Percentiles rank a stretch among this genome's conserved stretches.
phyloP scores from a whole-genome alignment of 2,888 invertebrate species.

The Brachynemurus nebulosus region DNA sequence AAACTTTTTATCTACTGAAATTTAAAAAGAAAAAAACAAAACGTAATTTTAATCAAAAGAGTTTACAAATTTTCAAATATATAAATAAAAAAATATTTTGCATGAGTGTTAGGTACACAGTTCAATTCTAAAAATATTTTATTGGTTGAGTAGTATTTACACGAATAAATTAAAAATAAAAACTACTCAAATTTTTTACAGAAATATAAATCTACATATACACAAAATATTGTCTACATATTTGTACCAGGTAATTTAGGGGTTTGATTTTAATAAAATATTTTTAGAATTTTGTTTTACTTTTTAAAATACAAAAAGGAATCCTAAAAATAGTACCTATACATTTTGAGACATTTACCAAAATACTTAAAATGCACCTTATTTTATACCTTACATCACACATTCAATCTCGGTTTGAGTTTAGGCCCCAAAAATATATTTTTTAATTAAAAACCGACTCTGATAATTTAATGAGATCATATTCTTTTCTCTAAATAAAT shows the following conservation, averaged over 20 bases:
- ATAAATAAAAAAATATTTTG: no score
- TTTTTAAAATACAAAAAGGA: neutral
- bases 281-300: neutral
- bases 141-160: no score
- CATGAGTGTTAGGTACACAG: no score
- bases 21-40: no score
- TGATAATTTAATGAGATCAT: neutral
- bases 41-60: no score
- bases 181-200: neutral
- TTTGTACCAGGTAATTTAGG: neutral
- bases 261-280: conserved; percentile 1
- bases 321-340: neutral
- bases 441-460: neutral
- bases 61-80: no score
- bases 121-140: no score
- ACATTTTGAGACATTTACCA: neutral
- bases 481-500: no score
- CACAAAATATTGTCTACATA: neutral
- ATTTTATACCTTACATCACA: neutral
- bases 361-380: neutral
- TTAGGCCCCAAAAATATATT: neutral
- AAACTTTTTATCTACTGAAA: no score
- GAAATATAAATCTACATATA: neutral
- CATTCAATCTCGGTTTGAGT: no score
- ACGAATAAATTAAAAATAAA: no score